Base-by-base conservation (phyloP, 2,888 invertebrate genomes). In the Seira ritae region DNA sequence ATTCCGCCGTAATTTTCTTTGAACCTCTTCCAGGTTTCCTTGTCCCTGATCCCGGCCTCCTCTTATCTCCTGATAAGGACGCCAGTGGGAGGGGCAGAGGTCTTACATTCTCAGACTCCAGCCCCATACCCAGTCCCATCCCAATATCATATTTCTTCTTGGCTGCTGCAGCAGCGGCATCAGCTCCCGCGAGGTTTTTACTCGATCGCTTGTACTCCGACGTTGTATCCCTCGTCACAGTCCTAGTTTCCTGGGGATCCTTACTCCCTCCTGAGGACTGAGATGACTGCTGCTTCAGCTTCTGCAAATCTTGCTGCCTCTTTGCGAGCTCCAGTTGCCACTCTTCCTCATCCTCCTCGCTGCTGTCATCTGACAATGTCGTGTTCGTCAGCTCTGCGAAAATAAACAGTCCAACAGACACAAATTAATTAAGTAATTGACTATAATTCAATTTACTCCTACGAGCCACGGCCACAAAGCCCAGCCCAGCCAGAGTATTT, bases 361-460 rank as follows among this genome's bases (percentile, higher is more conserved):
- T 87, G 75, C 85, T 85, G 74, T 88, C 87, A 67, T 87, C 88
- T 0, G 85, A 74, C 65, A 81, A 76, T 2, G 87, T 87, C 23
- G 86, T 72, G 84, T 88, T 88, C 31, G 75, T 84, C 68, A 86
- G 31, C 76, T 87, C 88, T 88, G 79, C 8, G 83, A 77, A 55
- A 62, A 73, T 37, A 24, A 42, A 74, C 8, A 71, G 50, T 66
- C 37, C 50, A 68, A 69, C 8, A 31, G 31, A 31, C 31, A 31
- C 31, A 31, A 31, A 31, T 31, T 31, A 31, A 31, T 31, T 31
- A 31, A 8, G 31, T 31, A 31, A 31, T 31, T 31, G 31, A 8
- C 8, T 31, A n/a, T n/a, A 31, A 31, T 31, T 31, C 31, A 31
- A 31, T 31, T 31, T 31, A 31, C 3, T 8, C 31, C 31, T 31